Evolutionary conservation across 2,888 invertebrate genomes (phyloP).

Genomic region (Latrodectus hesperus): DNA sequence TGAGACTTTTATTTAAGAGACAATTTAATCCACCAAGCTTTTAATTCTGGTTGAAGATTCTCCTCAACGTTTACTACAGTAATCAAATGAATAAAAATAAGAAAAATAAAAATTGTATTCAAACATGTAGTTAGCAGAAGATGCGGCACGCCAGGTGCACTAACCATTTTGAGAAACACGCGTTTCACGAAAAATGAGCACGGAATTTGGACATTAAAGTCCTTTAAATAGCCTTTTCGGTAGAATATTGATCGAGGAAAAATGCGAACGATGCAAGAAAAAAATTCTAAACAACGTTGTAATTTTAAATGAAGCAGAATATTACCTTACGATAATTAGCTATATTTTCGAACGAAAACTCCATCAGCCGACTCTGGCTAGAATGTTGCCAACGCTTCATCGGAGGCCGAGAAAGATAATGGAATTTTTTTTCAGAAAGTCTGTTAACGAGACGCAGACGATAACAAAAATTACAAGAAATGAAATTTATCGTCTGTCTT

Average conservation of each 20-base stretch:
- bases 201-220: conserved; percentile 58
- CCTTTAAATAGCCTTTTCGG: conserved; percentile 38
- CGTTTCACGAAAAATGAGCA: conserved; percentile 20
- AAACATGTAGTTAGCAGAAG: too few relatives aligned
- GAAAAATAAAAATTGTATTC: too few relatives aligned
- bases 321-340: conserved; percentile 29
- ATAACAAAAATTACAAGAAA: neutral
- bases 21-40: too few relatives aligned
- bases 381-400: neutral
- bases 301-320: conserved; percentile 41
- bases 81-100: too few relatives aligned
- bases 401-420: neutral
- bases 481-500: neutral
- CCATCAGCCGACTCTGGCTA: neutral
- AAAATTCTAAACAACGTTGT: conserved; percentile 20
- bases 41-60: too few relatives aligned
- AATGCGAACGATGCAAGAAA: conserved; percentile 5
- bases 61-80: too few relatives aligned
- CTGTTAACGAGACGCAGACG: neutral
- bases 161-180: conserved; percentile 25
- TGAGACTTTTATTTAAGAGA: too few relatives aligned
- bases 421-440: neutral
- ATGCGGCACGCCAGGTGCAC: conserved; percentile 21
- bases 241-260: conserved; percentile 18
- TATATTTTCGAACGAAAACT: conserved; percentile 9